Base-by-base conservation (phyloP, 2,888 invertebrate genomes). In the Empis livida region DNA sequence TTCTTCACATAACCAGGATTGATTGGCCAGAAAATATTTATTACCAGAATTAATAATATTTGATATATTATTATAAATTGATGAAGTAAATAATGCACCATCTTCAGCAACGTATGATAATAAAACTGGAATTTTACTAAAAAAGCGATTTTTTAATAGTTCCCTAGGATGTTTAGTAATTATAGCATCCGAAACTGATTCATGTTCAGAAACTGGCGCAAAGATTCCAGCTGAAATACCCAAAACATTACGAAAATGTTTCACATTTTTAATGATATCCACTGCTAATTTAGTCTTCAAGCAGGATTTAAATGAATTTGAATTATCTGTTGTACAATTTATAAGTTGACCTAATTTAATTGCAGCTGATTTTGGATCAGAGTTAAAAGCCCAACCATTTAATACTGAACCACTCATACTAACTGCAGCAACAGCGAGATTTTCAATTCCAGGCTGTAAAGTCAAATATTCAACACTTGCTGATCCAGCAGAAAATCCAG, bases 181-280 rank as follows among this genome's bases (percentile, higher is more conserved):
- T 67, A 84, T 79, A 2, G 81, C 76, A 32, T 75, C 69, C n/a
- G 65, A 55, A 0, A 65, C 60, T 10, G 56, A 56, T 1, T 61
- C 46, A 0, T 71, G 63, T 56, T 86, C 85, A 1, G 76, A 71
- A 0, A 81, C 80, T 1, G 82, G 81, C 0, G 77, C 80, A 62
- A 84, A 83, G 2, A 81, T n/a, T 3, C 31, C 79, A 62, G 79
- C 80, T 54, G 82, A 62, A 76, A 73, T 27, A 14, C 3, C 57
- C 78, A 78, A 14, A 77, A 43, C 16, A 71, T 71, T 71, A 37
- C 50, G 48, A 16, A 50, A 50, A 11, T 31, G 35, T 23, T 27
- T 14, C 5, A 44, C 23, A 0, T 75, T 72, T 49, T 72, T 67
- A 5, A 79, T 77, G 11, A 84, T 65, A 43, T 73, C 68, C 44